Base-by-base conservation (phyloP, 1,140 invertebrate genomes). In the Coboldia fuscipes region DNA sequence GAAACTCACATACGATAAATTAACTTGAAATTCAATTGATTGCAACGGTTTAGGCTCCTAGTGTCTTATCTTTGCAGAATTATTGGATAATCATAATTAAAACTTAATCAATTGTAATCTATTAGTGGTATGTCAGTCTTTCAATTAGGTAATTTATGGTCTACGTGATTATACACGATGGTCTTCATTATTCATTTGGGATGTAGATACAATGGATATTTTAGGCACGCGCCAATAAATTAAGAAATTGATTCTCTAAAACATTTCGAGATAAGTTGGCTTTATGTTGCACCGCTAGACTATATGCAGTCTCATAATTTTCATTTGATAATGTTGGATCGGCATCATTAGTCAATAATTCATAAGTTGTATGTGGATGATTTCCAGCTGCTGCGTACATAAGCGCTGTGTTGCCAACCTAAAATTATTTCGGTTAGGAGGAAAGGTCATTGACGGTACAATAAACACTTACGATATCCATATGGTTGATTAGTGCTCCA, bases 361-460 rank as follows among this genome's bases (percentile, higher is more conserved):
- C 78, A 46, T 82, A 75, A 43, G 79, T 82, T 34, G 78, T 78
- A 48, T 81, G 76, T 2, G 78, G 72, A 61, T 88, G 82, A 60
- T 89, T 82, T 24, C 75, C 78, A 48, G 71, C 70, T 9, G 80
- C 78, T 23, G 84, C 82, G 61, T 83, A 89, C 70, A 90, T 88
- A 18, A 92, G 57, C 10, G 83, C 74, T 30, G 82, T 84, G 48
- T 82, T 86, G 30, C 79, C 79, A 43, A 78, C 65, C 80, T 84
- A 47, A 27, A 65, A 58, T 35, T 43, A 40, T 10, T 36, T 39
- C 19, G 5, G 2, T 13, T n/a, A 20, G 4, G 8, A 17, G 6
- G 6, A 8, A 30, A 30, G 13, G 29, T 30, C 29, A 30, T 14
- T 13, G 6, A 14, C 29, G 6, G 8, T 30, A 15, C 16, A 6